These are phyloP conservation scores for Pteruthius melanotis DNA, from an alignment of 2,113 vertebrate species.

Conservation along the genomic window DNA sequence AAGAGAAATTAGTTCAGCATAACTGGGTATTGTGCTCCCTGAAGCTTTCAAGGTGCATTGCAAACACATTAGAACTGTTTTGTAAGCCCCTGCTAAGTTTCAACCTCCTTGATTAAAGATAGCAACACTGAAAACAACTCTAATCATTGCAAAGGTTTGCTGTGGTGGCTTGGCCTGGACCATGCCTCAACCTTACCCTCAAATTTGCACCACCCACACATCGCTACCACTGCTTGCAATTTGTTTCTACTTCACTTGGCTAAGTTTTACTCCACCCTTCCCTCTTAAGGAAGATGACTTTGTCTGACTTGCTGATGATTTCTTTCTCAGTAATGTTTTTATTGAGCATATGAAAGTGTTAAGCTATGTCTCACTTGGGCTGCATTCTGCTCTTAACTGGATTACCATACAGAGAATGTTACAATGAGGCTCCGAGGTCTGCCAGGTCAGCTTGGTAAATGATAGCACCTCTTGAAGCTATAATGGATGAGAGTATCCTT, in stretches of 20 bases:
- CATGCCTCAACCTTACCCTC: neutral
- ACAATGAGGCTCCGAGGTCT: neutral
- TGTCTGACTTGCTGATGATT: neutral
- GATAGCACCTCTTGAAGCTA: constrained; percentile 57
- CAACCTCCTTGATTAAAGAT: neutral
- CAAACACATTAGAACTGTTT: neutral
- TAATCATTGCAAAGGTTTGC: neutral
- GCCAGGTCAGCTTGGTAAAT: constrained; percentile 37
- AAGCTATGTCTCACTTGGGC: neutral
- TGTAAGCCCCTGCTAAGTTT: neutral
- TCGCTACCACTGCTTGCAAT: neutral
- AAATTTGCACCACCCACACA: neutral
- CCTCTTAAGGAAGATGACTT: neutral
- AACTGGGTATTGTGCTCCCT: neutral
- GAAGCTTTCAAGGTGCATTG: neutral
- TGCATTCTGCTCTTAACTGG: constrained; percentile 6
- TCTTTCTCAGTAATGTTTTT: neutral
- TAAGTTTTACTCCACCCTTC: neutral
- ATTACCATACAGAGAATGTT: constrained; percentile 40
- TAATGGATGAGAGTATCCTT: constrained; percentile 53
- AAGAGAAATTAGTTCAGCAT: neutral
- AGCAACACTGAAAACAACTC: neutral
- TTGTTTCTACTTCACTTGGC: neutral
- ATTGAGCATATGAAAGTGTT: constrained; percentile 5
- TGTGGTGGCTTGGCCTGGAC: neutral